These are phyloP conservation scores for Euborellia annulipes DNA, from an alignment of 1,140 invertebrate species.

Conservation along the genomic window DNA sequence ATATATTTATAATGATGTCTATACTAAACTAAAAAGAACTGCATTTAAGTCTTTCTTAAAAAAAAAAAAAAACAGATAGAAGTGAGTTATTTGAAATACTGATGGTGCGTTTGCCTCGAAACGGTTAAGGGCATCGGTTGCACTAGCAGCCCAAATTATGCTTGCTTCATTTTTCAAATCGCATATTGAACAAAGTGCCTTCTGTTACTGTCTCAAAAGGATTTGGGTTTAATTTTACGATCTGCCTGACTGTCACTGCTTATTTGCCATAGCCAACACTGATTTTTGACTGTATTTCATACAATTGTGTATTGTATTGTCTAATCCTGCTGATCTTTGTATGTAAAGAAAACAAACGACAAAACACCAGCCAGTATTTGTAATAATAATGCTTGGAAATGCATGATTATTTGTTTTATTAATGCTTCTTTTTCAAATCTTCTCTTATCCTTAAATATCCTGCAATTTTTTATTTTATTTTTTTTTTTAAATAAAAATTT, in stretches of 20 bases:
- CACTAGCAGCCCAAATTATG: constrained; percentile 2
- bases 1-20: too few relatives aligned
- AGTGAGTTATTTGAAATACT: too few relatives aligned
- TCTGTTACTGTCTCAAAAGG: constrained; percentile 14
- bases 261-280: constrained; percentile 14
- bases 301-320: constrained; percentile 38
- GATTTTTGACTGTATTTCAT: constrained; percentile 13
- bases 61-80: too few relatives aligned
- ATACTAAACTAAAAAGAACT: too few relatives aligned
- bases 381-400: constrained; percentile 77
- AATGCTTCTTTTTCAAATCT: constrained; percentile 44
- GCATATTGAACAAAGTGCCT: constrained; percentile 11
- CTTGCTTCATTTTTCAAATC: constrained; percentile 1
- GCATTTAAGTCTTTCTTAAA: too few relatives aligned
- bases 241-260: constrained; percentile 15
- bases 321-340: constrained; percentile 18
- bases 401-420: constrained; percentile 76
- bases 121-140: too few relatives aligned
- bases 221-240: constrained; percentile 12
- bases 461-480: constrained; percentile 8
- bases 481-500: background rate
- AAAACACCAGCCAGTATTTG: constrained; percentile 46
- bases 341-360: constrained; percentile 13
- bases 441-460: constrained; percentile 10
- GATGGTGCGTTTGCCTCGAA: too few relatives aligned